These are phyloP conservation scores for Tachina grossa DNA, from an alignment of 2,888 invertebrate species.

Conservation along the genomic window DNA sequence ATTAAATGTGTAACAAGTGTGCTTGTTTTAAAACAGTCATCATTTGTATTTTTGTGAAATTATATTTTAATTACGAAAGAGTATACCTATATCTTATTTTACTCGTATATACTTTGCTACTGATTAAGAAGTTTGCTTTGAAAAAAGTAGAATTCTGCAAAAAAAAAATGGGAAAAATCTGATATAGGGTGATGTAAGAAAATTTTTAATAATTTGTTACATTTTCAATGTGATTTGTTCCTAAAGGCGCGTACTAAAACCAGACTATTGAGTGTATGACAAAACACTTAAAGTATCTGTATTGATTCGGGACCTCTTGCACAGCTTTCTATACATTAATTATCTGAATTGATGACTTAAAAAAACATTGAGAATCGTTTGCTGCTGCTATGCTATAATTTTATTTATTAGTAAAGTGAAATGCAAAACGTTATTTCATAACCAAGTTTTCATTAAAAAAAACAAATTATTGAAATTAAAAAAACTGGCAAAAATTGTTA, in stretches of 20 bases:
- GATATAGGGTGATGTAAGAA: background rate
- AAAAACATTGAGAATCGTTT: background rate
- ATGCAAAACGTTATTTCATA: constrained; percentile 1
- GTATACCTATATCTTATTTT: no score
- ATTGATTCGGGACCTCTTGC: no score
- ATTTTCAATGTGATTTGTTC: background rate
- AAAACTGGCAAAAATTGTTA: background rate
- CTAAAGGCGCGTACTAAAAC: no score
- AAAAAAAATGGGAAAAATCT: background rate
- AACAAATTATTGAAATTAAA: constrained; percentile 15
- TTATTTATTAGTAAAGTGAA: background rate
- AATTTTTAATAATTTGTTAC: background rate
- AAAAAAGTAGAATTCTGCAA: background rate
- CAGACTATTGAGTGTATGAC: no score
- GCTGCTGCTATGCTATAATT: background rate
- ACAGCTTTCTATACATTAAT: no score
- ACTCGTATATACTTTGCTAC: background rate
- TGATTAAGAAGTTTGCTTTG: background rate
- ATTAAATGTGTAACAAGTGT: background rate
- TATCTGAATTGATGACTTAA: no score
- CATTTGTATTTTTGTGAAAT: background rate
- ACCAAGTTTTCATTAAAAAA: constrained; percentile 9
- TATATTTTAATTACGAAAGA: background rate
- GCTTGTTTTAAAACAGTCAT: background rate
- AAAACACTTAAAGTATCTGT: no score